Evolutionary conservation across 2,113 vertebrate species (phyloP).

Genomic region (Loxodonta africana): DNA sequence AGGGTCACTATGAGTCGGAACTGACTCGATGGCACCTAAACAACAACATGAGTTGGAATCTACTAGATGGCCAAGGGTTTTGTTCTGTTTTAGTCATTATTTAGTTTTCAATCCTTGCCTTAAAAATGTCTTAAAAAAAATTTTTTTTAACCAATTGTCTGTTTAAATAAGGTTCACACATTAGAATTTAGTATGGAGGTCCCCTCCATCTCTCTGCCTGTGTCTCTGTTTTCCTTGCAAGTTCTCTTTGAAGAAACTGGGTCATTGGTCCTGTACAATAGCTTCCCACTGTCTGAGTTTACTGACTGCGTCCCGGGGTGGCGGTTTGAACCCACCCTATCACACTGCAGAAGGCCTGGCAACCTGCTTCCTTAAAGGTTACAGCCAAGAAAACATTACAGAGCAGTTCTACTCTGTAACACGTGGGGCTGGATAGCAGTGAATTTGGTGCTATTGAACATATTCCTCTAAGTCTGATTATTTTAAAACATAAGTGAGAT

Average conservation of each 20-base stretch:
- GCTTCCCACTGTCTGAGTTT: rapidly evolving
- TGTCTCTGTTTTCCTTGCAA: not conserved
- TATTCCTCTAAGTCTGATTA: not conserved
- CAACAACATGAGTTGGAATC: no score
- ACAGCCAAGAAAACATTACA: not conserved
- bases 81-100: not conserved
- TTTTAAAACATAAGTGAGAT: not conserved
- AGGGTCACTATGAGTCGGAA: no score
- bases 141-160: not conserved
- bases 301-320: not conserved
- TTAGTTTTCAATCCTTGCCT: slow-evolving; percentile 13
- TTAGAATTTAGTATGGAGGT: not conserved
- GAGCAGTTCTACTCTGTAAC: not conserved
- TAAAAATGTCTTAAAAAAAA: not conserved
- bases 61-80: no score
- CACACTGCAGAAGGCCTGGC: not conserved
- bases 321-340: not conserved
- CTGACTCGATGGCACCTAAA: no score
- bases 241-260: not conserved
- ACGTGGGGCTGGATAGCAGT: not conserved
- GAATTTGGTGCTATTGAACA: not conserved
- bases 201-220: not conserved
- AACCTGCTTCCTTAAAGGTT: not conserved
- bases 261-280: not conserved
- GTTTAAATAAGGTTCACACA: not conserved